phyloP scores from a whole-genome alignment of 1,140 invertebrate species.

The Lepidostoma basale region DNA sequence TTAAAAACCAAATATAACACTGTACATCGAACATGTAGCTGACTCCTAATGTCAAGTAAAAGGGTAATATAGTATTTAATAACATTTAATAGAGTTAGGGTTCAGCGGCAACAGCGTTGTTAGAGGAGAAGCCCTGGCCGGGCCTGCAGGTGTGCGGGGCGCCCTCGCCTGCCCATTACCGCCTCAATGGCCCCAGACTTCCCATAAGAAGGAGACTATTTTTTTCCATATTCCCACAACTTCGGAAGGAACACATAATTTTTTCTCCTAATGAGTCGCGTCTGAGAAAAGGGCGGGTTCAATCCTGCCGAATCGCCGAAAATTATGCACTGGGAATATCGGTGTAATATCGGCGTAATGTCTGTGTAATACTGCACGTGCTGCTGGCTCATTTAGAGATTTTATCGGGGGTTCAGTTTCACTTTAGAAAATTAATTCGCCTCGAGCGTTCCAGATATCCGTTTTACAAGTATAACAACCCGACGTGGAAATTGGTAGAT shows the following conservation, averaged over 20 bases:
- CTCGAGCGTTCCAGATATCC: no score
- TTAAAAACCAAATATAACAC: no score
- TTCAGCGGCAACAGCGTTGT: no score
- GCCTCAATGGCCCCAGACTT: conserved; percentile 39
- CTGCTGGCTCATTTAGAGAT: conserved; percentile 29
- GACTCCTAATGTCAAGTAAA: no score
- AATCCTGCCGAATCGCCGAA: not conserved
- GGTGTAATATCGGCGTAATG: conserved; percentile 10
- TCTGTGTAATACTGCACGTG: conserved; percentile 38
- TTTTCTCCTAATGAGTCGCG: not conserved
- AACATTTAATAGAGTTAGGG: no score
- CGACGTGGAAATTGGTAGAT: no score
- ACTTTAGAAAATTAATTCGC: conserved; percentile 6
- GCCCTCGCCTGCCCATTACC: conserved; percentile 30
- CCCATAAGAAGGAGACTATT: not conserved
- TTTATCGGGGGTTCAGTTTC: conserved; percentile 1
- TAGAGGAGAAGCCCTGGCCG: no score
- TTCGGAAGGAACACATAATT: conserved; percentile 7
- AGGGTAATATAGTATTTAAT: no score
- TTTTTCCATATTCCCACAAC: conserved; percentile 20
- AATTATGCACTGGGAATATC: conserved; percentile 16
- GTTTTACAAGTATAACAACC: no score
- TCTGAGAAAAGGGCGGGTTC: not conserved
- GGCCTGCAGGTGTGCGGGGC: conserved; percentile 13
- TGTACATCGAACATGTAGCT: no score